Evolutionary conservation across 2,797 vertebrate species (phyloP).

Genomic region (Thaleichthys pacificus): DNA sequence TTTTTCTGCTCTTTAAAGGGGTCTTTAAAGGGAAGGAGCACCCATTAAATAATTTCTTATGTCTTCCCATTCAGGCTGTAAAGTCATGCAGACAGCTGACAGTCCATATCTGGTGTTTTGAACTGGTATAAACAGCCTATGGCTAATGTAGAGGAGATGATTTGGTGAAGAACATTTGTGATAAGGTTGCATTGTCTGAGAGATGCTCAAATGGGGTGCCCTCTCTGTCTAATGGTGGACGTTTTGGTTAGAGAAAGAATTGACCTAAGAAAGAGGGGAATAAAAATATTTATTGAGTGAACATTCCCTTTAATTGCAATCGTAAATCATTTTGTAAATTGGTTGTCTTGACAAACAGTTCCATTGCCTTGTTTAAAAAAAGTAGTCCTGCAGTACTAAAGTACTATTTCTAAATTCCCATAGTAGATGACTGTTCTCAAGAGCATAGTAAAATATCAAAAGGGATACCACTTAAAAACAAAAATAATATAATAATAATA

Average conservation of each 20-base stretch:
- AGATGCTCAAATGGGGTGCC: conserved; percentile 17
- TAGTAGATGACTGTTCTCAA: conserved; percentile 32
- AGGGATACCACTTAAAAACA: conserved; percentile 64
- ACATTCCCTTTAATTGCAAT: conserved; percentile 13
- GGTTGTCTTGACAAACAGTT: conserved; percentile 57
- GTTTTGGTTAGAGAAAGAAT: neutral
- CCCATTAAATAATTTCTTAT: conserved; percentile 36
- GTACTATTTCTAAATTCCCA: conserved; percentile 34
- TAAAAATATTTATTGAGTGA: neutral
- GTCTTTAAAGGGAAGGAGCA: conserved; percentile 7
- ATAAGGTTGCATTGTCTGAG: neutral
- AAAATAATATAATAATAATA: conserved; percentile 35
- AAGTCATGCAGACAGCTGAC: neutral
- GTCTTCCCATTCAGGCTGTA: conserved; percentile 1
- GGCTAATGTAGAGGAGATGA: neutral
- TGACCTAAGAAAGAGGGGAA: conserved; percentile 1
- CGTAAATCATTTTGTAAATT: conserved; percentile 45
- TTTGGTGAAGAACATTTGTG: neutral
- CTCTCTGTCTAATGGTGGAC: neutral
- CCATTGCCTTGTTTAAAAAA: conserved; percentile 30
- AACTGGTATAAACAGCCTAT: neutral
- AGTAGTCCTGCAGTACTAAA: conserved; percentile 27
- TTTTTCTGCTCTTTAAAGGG: neutral
- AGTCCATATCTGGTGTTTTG: neutral
- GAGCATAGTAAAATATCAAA: conserved; percentile 39